Evolutionary conservation across 1,140 invertebrate species (phyloP).

Genomic region (Phenacoccus solenopsis): DNA sequence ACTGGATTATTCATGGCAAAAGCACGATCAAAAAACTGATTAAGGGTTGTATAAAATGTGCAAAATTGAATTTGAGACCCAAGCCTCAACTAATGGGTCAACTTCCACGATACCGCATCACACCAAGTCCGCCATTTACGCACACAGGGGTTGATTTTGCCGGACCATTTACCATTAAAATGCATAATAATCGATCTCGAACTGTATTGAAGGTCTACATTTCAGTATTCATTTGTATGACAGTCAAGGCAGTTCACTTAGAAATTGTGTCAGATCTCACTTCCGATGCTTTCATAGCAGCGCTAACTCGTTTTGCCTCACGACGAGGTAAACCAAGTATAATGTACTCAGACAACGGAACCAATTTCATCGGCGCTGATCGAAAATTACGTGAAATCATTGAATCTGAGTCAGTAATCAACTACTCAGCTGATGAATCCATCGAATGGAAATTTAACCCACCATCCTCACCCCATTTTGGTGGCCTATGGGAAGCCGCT

Average conservation of each 20-base stretch:
- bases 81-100: neutral
- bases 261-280: conserved; percentile 29
- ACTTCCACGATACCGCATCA: neutral
- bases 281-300: conserved; percentile 26
- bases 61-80: conserved; percentile 6
- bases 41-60: conserved; percentile 17
- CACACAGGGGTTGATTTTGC: conserved; percentile 19
- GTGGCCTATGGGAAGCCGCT: conserved; percentile 33
- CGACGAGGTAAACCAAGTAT: conserved; percentile 22
- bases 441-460: conserved; percentile 28
- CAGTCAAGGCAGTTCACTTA: conserved; percentile 30
- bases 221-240: conserved; percentile 29
- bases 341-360: conserved; percentile 22
- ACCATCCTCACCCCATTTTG: conserved; percentile 30
- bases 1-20: too few relatives aligned
- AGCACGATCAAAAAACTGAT: too few relatives aligned
- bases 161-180: neutral
- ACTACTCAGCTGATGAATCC: too few relatives aligned
- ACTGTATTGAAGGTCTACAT: conserved; percentile 14
- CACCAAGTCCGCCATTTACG: neutral
- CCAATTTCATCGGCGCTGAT: conserved; percentile 21
- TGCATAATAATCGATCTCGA: neutral
- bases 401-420: too few relatives aligned
- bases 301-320: conserved; percentile 28
- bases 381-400: too few relatives aligned